Evolutionary conservation across 2,888 invertebrate species (phyloP).

Genomic region (Dusona sp.): DNA sequence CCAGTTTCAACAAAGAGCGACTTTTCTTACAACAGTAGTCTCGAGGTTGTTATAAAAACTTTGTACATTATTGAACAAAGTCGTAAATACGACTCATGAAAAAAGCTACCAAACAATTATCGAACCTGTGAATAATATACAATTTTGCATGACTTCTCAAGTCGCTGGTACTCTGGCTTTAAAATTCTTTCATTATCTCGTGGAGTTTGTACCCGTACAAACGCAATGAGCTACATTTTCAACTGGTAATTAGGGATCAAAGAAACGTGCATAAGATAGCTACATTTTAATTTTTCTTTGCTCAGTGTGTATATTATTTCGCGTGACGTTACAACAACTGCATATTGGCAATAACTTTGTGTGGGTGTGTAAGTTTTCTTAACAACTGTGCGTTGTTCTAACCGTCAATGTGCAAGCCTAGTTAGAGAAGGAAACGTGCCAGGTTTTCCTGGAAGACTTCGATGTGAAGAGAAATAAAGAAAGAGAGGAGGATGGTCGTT

Average conservation of each 20-base stretch:
- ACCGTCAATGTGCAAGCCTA: background rate
- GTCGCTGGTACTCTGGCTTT: background rate
- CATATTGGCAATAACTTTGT: slow-evolving; percentile 32
- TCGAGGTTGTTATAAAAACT: background rate
- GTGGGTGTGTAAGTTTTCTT: slow-evolving; percentile 8
- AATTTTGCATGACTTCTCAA: background rate
- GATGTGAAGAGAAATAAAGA: slow-evolving; percentile 1
- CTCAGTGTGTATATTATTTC: background rate
- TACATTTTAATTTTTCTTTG: slow-evolving; percentile 6
- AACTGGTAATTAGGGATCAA: slow-evolving; percentile 4
- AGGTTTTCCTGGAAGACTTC: slow-evolving; percentile 31
- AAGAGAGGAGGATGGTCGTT: background rate
- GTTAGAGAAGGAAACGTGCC: background rate
- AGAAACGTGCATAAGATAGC: background rate
- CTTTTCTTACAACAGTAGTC: background rate
- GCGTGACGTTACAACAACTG: background rate
- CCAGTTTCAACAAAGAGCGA: background rate
- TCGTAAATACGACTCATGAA: background rate
- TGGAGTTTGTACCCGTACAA: background rate
- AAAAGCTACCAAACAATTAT: background rate
- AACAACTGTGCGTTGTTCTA: background rate
- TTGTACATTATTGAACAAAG: background rate
- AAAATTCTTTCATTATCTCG: background rate
- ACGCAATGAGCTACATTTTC: slow-evolving; percentile 7
- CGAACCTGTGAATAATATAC: background rate